These are phyloP conservation scores for Hyppa rectilinea DNA, from an alignment of 2,888 invertebrate species.

Conservation along the genomic window DNA sequence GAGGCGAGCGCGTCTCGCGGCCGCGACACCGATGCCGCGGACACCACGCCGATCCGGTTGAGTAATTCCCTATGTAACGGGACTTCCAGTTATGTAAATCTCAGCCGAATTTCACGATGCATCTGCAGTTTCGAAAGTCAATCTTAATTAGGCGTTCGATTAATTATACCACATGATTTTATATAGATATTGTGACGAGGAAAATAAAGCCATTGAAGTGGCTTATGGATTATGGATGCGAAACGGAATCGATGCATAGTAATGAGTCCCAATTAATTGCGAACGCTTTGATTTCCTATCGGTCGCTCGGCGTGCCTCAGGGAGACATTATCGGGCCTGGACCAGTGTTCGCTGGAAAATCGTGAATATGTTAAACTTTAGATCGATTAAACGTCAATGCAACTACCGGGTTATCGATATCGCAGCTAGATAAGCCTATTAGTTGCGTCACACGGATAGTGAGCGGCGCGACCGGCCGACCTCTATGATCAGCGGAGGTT, in stretches of 20 bases:
- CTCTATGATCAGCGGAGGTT: slow-evolving; percentile 61
- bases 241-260: slow-evolving; percentile 71
- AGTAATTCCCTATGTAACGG: slow-evolving; percentile 89
- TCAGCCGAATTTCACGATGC: slow-evolving; percentile 87
- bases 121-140: slow-evolving; percentile 85
- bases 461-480: slow-evolving; percentile 58
- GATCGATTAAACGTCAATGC: slow-evolving; percentile 78
- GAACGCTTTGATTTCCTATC: slow-evolving; percentile 73
- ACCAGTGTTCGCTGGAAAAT: slow-evolving; percentile 58
- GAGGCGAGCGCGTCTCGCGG: slow-evolving; percentile 60
- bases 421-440: slow-evolving; percentile 74
- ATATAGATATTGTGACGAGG: slow-evolving; percentile 65
- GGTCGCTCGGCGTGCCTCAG: slow-evolving; percentile 70
- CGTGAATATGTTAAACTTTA: slow-evolving; percentile 72
- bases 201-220: slow-evolving; percentile 68
- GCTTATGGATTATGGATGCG: slow-evolving; percentile 74
- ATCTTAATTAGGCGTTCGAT: slow-evolving; percentile 80
- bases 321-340: slow-evolving; percentile 72
- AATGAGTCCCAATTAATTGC: slow-evolving; percentile 77
- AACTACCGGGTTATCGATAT: slow-evolving; percentile 77
- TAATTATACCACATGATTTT: slow-evolving; percentile 70
- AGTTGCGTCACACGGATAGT: slow-evolving; percentile 70
- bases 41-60: slow-evolving; percentile 82
- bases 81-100: slow-evolving; percentile 90
- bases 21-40: slow-evolving; percentile 63